These are phyloP conservation scores for Hycleus cichorii DNA, from an alignment of 1,140 invertebrate species.

Conservation along the genomic window DNA sequence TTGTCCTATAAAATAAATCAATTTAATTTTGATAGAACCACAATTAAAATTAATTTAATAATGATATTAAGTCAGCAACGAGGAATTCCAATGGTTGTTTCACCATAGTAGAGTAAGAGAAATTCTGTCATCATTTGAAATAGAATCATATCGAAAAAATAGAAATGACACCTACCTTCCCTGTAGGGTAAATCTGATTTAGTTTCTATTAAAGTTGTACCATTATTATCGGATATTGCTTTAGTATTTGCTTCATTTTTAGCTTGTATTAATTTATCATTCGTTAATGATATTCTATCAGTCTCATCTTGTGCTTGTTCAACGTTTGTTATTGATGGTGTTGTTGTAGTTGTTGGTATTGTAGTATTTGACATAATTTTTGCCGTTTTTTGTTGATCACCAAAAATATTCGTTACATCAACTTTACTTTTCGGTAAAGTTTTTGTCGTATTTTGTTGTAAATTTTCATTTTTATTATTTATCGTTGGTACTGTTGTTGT, in stretches of 20 bases:
- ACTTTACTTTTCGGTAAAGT: slow-evolving; percentile 21
- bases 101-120: slow-evolving; percentile 2
- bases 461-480: background rate
- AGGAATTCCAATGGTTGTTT: slow-evolving; percentile 18
- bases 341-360: slow-evolving; percentile 3
- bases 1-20: slow-evolving; percentile 50
- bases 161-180: slow-evolving; percentile 27
- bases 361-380: background rate
- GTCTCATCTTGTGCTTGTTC: slow-evolving; percentile 27
- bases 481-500: slow-evolving; percentile 17
- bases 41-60: background rate
- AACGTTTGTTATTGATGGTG: no score
- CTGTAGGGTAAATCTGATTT: slow-evolving; percentile 28
- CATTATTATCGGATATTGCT: slow-evolving; percentile 17
- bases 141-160: background rate
- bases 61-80: slow-evolving; percentile 14
- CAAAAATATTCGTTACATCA: slow-evolving; percentile 37
- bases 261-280: slow-evolving; percentile 32
- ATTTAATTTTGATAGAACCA: background rate
- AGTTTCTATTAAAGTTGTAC: slow-evolving; percentile 13
- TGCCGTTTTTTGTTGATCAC: slow-evolving; percentile 29
- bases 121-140: slow-evolving; percentile 14
- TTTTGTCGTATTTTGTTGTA: slow-evolving; percentile 5
- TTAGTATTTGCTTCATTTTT: slow-evolving; percentile 33
- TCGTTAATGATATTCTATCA: slow-evolving; percentile 24